These are phyloP conservation scores for Periplaneta americana DNA, from an alignment of 1,140 invertebrate species.

Conservation along the genomic window DNA sequence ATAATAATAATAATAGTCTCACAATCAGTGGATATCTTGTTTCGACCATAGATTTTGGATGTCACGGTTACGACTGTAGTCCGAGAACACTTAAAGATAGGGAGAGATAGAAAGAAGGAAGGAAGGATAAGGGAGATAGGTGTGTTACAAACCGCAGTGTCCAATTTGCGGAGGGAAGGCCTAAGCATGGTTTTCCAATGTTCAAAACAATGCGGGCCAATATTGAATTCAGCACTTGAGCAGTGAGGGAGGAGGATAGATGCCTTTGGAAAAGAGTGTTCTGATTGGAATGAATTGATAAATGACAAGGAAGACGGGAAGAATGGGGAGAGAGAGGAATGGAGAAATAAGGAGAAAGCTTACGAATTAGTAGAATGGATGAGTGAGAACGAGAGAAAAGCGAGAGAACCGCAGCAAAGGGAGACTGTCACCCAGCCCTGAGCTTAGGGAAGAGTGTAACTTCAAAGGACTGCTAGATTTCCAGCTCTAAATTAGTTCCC, in stretches of 20 bases:
- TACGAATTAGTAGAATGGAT: neutral
- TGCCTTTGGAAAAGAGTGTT: no score
- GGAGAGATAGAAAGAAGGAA: no score
- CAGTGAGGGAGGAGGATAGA: neutral
- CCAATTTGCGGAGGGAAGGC: neutral
- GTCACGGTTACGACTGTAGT: no score
- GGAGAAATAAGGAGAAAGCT: neutral
- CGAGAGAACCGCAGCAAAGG: neutral
- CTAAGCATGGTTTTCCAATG: neutral
- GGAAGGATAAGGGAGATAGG: neutral
- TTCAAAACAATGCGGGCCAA: neutral
- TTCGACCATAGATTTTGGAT: no score
- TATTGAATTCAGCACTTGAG: neutral
- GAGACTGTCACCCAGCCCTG: neutral
- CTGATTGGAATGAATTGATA: neutral
- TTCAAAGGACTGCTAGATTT: constrained; percentile 11
- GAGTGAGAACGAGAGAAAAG: neutral
- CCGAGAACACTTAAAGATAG: no score
- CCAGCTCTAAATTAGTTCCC: constrained; percentile 12
- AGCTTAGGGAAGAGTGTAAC: neutral
- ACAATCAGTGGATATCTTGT: no score
- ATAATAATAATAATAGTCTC: no score
- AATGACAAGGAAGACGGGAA: neutral
- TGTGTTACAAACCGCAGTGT: neutral
- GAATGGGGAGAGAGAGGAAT: no score